Evolutionary conservation across 2,888 invertebrate genomes (phyloP).

Genomic region (Strigamia maritima): DNA sequence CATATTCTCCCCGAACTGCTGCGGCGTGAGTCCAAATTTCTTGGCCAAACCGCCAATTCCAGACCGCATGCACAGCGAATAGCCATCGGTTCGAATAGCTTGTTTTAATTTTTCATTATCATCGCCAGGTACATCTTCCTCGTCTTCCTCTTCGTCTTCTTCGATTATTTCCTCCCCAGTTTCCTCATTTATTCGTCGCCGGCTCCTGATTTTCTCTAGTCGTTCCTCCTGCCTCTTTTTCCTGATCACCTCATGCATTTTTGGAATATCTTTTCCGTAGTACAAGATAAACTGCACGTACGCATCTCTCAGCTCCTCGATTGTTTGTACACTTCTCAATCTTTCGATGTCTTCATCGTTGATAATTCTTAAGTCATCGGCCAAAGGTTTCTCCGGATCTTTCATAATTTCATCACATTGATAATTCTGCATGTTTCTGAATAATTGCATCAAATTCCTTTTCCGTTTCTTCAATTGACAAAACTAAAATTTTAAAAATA

Average conservation of each 20-base stretch:
- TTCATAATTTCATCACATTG: constrained; percentile 79
- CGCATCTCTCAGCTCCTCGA: constrained; percentile 89
- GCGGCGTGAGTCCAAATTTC: constrained; percentile 87
- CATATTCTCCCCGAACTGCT: constrained; percentile 93
- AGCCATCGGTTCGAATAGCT: constrained; percentile 80
- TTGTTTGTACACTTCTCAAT: constrained; percentile 70
- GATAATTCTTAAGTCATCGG: constrained; percentile 76
- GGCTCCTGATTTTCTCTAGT: constrained; percentile 58
- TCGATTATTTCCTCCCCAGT: constrained; percentile 47
- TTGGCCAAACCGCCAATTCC: constrained; percentile 78
- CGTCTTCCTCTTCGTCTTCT: constrained; percentile 45
- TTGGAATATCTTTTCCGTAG: constrained; percentile 78
- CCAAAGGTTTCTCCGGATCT: constrained; percentile 77
- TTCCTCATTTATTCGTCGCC: constrained; percentile 49
- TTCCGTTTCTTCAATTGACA: constrained; percentile 83
- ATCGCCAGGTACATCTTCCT: constrained; percentile 57
- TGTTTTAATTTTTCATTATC: constrained; percentile 67
- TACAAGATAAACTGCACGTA: constrained; percentile 90
- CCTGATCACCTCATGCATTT: constrained; percentile 73
- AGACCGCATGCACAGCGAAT: constrained; percentile 79
- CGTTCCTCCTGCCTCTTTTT: constrained; percentile 59
- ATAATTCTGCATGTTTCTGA: constrained; percentile 88
- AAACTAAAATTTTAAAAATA: constrained; percentile 59
- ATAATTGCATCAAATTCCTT: constrained; percentile 71
- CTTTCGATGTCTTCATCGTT: constrained; percentile 80